Percentiles rank a stretch among this genome's conserved stretches.
Evolutionary conservation across 2,888 invertebrate species (phyloP).

Genomic region (Pristionchus exspectatus): DNA sequence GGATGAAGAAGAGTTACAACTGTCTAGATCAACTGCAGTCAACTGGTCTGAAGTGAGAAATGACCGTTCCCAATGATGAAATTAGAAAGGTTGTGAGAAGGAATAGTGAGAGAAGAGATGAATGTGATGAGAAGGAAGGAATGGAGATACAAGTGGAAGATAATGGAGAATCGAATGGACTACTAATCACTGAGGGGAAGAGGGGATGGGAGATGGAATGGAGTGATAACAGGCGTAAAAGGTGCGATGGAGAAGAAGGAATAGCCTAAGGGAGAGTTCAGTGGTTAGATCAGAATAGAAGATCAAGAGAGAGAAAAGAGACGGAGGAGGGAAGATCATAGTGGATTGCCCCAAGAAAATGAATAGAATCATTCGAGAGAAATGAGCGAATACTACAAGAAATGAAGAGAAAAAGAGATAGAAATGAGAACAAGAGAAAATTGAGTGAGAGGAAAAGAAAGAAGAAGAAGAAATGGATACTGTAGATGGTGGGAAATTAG

Average conservation of each 20-base stretch:
- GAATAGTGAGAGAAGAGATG: conserved; percentile 14
- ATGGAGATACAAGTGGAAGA: not conserved
- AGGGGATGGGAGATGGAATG: conserved; percentile 3
- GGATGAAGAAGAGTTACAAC: not conserved
- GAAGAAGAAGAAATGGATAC: not conserved
- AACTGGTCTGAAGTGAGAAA: not conserved
- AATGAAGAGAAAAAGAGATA: conserved; percentile 38
- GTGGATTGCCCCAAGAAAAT: not conserved
- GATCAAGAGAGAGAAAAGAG: conserved; percentile 46
- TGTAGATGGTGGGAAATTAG: conserved; percentile 13
- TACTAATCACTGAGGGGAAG: not conserved
- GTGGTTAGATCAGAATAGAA: conserved; percentile 44
- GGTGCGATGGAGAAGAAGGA: conserved; percentile 37
- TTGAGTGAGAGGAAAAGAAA: conserved; percentile 22
- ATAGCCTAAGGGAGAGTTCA: conserved; percentile 52
- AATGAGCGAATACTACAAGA: conserved; percentile 30
- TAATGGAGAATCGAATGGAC: conserved; percentile 20
- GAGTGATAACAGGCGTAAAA: conserved; percentile 6
- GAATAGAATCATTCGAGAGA: conserved; percentile 34
- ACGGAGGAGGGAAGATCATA: conserved; percentile 53
- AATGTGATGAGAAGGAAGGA: not conserved
- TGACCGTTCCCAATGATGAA: not conserved
- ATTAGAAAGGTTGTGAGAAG: not conserved
- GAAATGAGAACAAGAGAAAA: conserved; percentile 43
- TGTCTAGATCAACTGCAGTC: not conserved